These are phyloP conservation scores for Syngnathus rostellatus DNA, from an alignment of 2,797 vertebrate genomes.

Conservation along the genomic window DNA sequence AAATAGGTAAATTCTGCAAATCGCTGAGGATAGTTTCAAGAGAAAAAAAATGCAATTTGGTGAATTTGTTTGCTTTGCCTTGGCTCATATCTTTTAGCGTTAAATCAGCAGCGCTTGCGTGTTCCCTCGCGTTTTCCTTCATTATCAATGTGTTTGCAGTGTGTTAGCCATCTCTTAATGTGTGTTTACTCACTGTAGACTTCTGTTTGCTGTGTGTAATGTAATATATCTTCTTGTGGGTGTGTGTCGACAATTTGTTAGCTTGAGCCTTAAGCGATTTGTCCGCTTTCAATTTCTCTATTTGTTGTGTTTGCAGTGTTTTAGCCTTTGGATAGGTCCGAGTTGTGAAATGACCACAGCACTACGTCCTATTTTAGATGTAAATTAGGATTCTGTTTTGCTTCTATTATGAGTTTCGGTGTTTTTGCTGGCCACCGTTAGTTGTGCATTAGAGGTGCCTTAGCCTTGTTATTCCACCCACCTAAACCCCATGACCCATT, in stretches of 20 bases:
- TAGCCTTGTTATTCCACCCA: background rate
- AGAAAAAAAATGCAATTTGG: too few relatives aligned
- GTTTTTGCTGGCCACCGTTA: background rate
- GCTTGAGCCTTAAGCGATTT: background rate
- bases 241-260: background rate
- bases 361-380: background rate
- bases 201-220: background rate
- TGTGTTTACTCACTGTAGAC: background rate
- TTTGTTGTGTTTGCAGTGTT: background rate
- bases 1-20: too few relatives aligned
- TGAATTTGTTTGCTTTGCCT: background rate
- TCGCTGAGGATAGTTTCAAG: too few relatives aligned
- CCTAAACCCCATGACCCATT: too few relatives aligned
- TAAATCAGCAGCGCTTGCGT: background rate
- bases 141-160: background rate
- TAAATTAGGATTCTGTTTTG: background rate
- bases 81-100: background rate
- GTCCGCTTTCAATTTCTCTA: too few relatives aligned
- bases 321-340: background rate
- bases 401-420: background rate
- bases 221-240: background rate
- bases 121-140: background rate
- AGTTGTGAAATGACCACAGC: background rate
- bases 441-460: background rate
- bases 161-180: background rate